phyloP scores from a whole-genome alignment of 2,888 invertebrate genomes.

The Melanchra persicariae region DNA sequence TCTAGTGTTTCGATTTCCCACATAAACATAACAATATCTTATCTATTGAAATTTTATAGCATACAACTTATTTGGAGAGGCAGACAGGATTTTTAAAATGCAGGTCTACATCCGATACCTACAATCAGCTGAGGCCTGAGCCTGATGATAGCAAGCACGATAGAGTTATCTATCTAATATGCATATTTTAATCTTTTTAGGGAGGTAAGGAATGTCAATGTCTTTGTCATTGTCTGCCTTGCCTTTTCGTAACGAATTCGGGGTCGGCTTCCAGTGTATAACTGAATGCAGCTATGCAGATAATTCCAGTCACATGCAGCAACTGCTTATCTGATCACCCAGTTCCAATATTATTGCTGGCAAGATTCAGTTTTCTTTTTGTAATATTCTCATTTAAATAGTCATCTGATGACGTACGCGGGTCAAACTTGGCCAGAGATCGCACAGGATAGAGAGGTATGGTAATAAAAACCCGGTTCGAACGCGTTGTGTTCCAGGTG shows the following conservation, averaged over 20 bases:
- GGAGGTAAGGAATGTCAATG: not conserved
- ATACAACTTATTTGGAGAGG: not conserved
- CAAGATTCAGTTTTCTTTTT: not conserved
- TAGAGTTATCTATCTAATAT: not conserved
- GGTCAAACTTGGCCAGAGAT: too few relatives aligned
- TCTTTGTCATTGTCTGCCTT: not conserved
- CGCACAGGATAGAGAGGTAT: too few relatives aligned
- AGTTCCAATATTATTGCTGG: not conserved
- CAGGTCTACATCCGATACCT: slow-evolving; percentile 21
- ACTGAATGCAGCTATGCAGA: too few relatives aligned
- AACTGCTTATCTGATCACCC: not conserved
- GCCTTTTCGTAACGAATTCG: not conserved
- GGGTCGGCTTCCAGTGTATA: too few relatives aligned
- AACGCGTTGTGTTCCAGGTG: too few relatives aligned
- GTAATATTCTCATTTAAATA: too few relatives aligned
- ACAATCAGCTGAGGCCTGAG: slow-evolving; percentile 16
- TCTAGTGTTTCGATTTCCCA: too few relatives aligned
- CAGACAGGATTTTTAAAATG: not conserved
- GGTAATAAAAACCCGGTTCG: too few relatives aligned
- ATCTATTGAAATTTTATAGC: slow-evolving; percentile 6
- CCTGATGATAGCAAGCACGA: slow-evolving; percentile 10
- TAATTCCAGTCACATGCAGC: too few relatives aligned
- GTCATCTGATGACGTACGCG: too few relatives aligned
- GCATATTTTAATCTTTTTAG: not conserved
- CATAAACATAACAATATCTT: not conserved